Percentiles rank a stretch among this genome's conserved stretches.
Conservation (phyloP, 2,113 vertebrate species). For the Colistium nudipinnis region DNA sequence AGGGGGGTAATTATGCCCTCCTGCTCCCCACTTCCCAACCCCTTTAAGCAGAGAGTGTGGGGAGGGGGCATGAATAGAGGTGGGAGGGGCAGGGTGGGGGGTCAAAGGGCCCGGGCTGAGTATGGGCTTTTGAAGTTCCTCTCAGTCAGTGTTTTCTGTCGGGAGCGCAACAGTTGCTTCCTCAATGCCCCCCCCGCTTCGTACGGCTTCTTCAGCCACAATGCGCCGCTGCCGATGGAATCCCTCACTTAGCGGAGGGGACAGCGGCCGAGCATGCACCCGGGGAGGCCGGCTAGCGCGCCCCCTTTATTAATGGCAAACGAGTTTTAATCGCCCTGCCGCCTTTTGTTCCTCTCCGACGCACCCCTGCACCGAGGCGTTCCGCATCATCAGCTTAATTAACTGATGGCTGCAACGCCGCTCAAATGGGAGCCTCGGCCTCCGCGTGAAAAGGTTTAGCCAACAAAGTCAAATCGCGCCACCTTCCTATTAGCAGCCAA, state of each 20-base stretch:
- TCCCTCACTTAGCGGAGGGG: slow-evolving; percentile 55
- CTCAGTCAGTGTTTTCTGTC: slow-evolving; percentile 54
- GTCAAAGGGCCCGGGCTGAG: slow-evolving; percentile 70
- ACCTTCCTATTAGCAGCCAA: slow-evolving; percentile 45
- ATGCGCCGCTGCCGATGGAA: slow-evolving; percentile 32
- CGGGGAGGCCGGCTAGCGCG: slow-evolving; percentile 28
- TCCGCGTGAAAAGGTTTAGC: slow-evolving; percentile 58
- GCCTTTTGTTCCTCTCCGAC: slow-evolving; percentile 67
- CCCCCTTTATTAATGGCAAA: slow-evolving; percentile 69
- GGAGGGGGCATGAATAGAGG: slow-evolving; percentile 60
- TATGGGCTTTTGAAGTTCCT: slow-evolving; percentile 74
- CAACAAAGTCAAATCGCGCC: slow-evolving; percentile 64
- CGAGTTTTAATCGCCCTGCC: slow-evolving; percentile 70
- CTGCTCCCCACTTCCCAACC: slow-evolving; percentile 64
- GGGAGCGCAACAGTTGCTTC: slow-evolving; percentile 67
- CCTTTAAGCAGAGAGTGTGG: slow-evolving; percentile 62
- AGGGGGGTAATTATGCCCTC: slow-evolving; percentile 81
- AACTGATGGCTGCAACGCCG: slow-evolving; percentile 50
- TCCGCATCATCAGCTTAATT: slow-evolving; percentile 70
- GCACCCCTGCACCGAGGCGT: slow-evolving; percentile 50
- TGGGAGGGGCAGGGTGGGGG: slow-evolving; percentile 39
- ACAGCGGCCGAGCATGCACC: slow-evolving; percentile 48
- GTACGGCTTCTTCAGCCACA: slow-evolving; percentile 66
- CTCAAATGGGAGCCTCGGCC: slow-evolving; percentile 54
- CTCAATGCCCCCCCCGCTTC: slow-evolving; percentile 70